Percentiles rank a stretch among this genome's conserved stretches.
Conservation (phyloP, 2,888 invertebrate species). For the Romanomermis culicivorax region DNA sequence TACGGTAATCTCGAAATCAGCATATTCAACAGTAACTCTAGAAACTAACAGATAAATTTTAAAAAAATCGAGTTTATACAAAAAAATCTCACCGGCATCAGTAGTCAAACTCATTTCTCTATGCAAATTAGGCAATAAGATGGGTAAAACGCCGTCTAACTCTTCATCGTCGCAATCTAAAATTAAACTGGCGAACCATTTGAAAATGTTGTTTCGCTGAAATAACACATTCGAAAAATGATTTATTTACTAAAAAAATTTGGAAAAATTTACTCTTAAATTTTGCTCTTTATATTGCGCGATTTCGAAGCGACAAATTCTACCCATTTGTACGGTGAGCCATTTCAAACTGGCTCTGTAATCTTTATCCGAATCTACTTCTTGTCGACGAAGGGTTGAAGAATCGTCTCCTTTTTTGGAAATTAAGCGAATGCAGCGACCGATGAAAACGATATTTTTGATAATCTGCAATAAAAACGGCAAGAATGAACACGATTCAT, state of each 20-base stretch:
- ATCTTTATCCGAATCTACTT: background rate
- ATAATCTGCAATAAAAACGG: constrained; percentile 34
- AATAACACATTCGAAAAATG: constrained; percentile 18
- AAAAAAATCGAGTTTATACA: background rate
- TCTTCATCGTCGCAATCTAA: constrained; percentile 38
- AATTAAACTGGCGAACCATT: constrained; percentile 55
- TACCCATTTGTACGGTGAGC: background rate
- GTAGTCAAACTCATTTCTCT: background rate
- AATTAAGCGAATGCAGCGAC: background rate
- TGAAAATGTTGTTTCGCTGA: constrained; percentile 55
- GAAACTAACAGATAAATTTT: background rate
- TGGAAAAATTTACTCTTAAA: constrained; percentile 43
- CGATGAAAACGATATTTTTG: constrained; percentile 47
- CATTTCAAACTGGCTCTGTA: constrained; percentile 4
- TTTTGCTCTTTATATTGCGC: constrained; percentile 45
- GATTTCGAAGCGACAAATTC: constrained; percentile 40
- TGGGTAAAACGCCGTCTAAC: background rate
- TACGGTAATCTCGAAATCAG: background rate
- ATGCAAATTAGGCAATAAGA: background rate
- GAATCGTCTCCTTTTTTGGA: background rate
- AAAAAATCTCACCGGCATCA: background rate
- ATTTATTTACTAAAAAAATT: background rate
- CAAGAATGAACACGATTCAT: too few relatives aligned
- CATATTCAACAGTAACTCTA: background rate
- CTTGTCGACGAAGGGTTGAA: too few relatives aligned